A percentile compares a stretch with the other conserved stretches of the same genome.
phyloP scores from a whole-genome alignment of 2,888 invertebrate species.

The Isotomurus palustris region DNA sequence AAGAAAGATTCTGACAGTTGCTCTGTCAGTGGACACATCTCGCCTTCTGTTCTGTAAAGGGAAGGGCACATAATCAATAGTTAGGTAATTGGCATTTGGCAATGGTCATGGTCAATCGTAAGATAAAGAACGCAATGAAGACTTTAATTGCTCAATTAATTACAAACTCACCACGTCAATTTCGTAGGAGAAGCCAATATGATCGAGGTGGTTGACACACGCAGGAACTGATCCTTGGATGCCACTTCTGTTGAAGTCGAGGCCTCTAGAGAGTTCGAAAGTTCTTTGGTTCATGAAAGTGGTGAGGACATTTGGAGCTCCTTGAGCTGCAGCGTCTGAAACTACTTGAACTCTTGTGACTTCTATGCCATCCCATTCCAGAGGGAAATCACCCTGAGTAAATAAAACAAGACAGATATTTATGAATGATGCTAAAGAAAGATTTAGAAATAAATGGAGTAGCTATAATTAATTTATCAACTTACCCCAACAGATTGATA shows the following conservation, averaged over 20 bases:
- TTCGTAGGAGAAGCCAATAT: slow-evolving; percentile 45
- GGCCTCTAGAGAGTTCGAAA: slow-evolving; percentile 69
- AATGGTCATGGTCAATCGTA: too few relatives aligned
- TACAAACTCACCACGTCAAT: slow-evolving; percentile 20
- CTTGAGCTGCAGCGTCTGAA: slow-evolving; percentile 24
- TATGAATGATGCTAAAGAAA: neutral
- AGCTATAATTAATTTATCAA: neutral
- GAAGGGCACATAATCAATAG: neutral
- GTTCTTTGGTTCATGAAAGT: slow-evolving; percentile 77
- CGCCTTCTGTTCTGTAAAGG: neutral
- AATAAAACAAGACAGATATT: too few relatives aligned
- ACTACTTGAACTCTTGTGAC: slow-evolving; percentile 1
- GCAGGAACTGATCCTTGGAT: slow-evolving; percentile 25
- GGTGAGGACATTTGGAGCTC: slow-evolving; percentile 55
- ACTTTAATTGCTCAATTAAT: too few relatives aligned
- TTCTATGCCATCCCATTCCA: slow-evolving; percentile 1
- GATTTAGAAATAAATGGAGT: neutral
- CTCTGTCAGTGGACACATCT: neutral
- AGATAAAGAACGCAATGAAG: too few relatives aligned
- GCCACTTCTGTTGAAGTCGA: slow-evolving; percentile 60
- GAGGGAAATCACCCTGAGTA: slow-evolving; percentile 19
- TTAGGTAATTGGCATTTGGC: too few relatives aligned
- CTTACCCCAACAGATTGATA: slow-evolving; percentile 37
- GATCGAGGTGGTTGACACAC: slow-evolving; percentile 45
- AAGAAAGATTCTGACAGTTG: slow-evolving; percentile 22